A percentile compares a stretch with the other conserved stretches of the same genome.
Evolutionary conservation across 1,140 invertebrate genomes (phyloP).

Genomic region (Drosophila grimshawi): DNA sequence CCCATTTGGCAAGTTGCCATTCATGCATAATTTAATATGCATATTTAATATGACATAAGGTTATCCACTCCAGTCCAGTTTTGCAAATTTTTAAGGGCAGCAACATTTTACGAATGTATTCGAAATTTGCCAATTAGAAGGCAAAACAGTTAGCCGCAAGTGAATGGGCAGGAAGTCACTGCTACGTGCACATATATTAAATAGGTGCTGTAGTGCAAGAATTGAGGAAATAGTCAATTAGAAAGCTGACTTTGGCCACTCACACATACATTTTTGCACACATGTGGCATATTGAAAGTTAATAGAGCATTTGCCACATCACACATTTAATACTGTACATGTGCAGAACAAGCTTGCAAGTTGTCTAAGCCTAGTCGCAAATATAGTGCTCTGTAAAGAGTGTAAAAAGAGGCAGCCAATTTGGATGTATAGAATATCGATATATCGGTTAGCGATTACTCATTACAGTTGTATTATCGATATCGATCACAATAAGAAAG

Average conservation of each 20-base stretch:
- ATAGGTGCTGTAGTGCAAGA: slow-evolving; percentile 20
- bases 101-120: not conserved
- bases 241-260: slow-evolving; percentile 13
- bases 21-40: slow-evolving; percentile 15
- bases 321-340: too few relatives aligned
- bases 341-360: too few relatives aligned
- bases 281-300: slow-evolving; percentile 40
- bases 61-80: not conserved
- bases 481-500: not conserved
- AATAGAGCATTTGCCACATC: slow-evolving; percentile 44
- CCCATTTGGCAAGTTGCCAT: slow-evolving; percentile 50
- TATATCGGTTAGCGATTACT: not conserved
- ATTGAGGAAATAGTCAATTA: slow-evolving; percentile 58
- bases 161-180: slow-evolving; percentile 1
- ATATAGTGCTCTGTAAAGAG: too few relatives aligned
- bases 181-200: not conserved
- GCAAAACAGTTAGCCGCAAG: not conserved
- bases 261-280: slow-evolving; percentile 3
- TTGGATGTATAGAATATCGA: not conserved
- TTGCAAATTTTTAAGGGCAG: slow-evolving; percentile 8
- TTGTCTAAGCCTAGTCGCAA: too few relatives aligned
- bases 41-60: slow-evolving; percentile 48
- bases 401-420: not conserved
- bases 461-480: too few relatives aligned
- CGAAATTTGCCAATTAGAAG: slow-evolving; percentile 22